Conservation (phyloP, 2,797 vertebrate genomes). For the Lacerta bilineata region DNA sequence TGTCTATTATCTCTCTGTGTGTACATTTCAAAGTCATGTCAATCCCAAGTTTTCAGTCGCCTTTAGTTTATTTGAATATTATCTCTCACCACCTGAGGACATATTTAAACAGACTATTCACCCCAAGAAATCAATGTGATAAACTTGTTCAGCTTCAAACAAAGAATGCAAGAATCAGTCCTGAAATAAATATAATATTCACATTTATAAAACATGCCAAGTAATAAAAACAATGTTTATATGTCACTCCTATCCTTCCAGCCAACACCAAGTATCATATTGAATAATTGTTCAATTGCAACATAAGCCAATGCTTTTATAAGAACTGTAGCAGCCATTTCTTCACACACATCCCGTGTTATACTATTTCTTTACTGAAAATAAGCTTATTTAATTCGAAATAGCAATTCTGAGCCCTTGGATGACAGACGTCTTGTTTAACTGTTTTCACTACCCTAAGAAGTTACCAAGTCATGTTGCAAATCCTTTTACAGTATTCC, state of each 20-base stretch:
- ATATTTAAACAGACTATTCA: neutral
- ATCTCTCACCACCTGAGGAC: neutral
- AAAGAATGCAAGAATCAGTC: neutral
- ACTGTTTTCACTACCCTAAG: slow-evolving; percentile 5
- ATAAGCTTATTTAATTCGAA: slow-evolving; percentile 3
- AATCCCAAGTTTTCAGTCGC: neutral
- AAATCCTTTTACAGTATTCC: no score
- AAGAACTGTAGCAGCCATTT: neutral
- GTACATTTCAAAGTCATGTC: neutral
- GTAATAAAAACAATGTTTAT: neutral
- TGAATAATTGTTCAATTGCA: neutral
- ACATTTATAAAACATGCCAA: neutral
- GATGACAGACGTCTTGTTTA: slow-evolving; percentile 27
- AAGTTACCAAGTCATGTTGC: no score
- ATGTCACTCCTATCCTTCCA: neutral
- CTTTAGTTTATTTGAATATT: neutral
- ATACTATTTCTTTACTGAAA: slow-evolving; percentile 14
- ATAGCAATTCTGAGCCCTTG: slow-evolving; percentile 18
- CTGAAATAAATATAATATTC: neutral
- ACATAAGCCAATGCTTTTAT: neutral
- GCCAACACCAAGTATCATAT: no score
- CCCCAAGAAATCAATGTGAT: neutral
- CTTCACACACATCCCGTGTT: slow-evolving; percentile 4
- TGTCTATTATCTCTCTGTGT: neutral
- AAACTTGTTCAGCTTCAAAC: neutral